Conservation (phyloP, 2,797 vertebrate species). For the Enteromius anoplus region DNA sequence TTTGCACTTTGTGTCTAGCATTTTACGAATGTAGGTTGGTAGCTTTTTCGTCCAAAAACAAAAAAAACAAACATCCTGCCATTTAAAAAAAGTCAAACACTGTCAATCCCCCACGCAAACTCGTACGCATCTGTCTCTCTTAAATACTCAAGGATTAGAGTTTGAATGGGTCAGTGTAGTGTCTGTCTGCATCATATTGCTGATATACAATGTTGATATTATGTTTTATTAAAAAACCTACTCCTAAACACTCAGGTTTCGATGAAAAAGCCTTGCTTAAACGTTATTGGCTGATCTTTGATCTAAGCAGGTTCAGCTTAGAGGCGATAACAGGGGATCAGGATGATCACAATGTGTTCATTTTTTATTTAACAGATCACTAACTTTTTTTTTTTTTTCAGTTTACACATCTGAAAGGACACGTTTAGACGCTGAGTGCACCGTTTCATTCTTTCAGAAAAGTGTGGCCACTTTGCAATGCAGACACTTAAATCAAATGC, state of each 20-base stretch:
- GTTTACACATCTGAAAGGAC: conserved; percentile 15
- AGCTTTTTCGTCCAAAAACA: conserved; percentile 11
- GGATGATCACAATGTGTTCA: conserved; percentile 11
- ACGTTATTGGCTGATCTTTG: conserved; percentile 18
- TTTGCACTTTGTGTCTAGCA: conserved; percentile 56
- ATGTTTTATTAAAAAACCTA: conserved; percentile 35
- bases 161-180: conserved; percentile 24
- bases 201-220: conserved; percentile 25
- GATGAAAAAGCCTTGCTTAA: conserved; percentile 37
- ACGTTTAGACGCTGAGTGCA: neutral
- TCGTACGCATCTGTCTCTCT: conserved; percentile 1
- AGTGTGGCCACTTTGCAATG: conserved; percentile 17
- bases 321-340: conserved; percentile 22
- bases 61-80: neutral
- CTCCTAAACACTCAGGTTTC: conserved; percentile 49
- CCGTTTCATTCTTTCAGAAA: conserved; percentile 28
- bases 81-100: conserved; percentile 6
- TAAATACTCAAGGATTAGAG: conserved; percentile 8
- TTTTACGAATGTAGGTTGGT: conserved; percentile 55
- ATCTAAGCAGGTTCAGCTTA: conserved; percentile 17
- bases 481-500: conserved; percentile 37
- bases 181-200: conserved; percentile 33
- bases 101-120: conserved; percentile 15
- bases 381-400: neutral
- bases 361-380: conserved; percentile 12